Evolutionary conservation across 2,888 invertebrate genomes (phyloP), one percentile per base, ranked within the genome.

Genomic region (Timema cristinae): DNA sequence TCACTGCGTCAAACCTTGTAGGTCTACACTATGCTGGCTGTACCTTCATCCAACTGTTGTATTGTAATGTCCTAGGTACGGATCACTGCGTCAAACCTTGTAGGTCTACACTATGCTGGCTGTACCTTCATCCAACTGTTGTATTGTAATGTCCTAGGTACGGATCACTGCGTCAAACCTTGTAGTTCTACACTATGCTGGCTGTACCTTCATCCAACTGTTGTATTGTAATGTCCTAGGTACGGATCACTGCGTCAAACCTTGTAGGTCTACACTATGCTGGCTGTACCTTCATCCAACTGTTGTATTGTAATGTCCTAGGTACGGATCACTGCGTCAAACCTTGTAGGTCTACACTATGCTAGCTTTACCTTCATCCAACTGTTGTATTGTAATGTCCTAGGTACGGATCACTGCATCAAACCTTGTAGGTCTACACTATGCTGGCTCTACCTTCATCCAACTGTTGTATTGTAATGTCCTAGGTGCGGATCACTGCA

Each of bases 11-110:
- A 50, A 86, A 86, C 79, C 78, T 86, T 61, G 80, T 83, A 52
- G 87, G 87, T 47, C 79, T 89, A 16, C 85, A 86, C 77, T 86
- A 86, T 79, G 88, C 86, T n/a, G n/a, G 87, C 66, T 84, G 84
- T 61, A 87, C 87, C 1, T 81, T 87, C 66, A 81, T 85, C 7
- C 88, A 88, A 78, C 82, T 87, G 74, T 79, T 87, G 59, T 32
- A 32, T 32, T 32, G 32, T 32, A 32, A 32, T 32, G 32, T 32
- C 81, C 11, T 78, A 84, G 78, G 82, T 86, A 16, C 82, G 83
- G 78, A 82, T 87, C n/a, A 81, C 84, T 70, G 86, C 86, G 68
- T 83, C 85, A 50, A 86, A 86, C 79, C 78, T 86, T 61, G 80
- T 83, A 52, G 87, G 87, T 47, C 79, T 89, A 16, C 85, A 86